A percentile compares a stretch with the other conserved stretches of the same genome.
phyloP scores from a whole-genome alignment of 2,797 vertebrate species.

The Zalophus californianus region DNA sequence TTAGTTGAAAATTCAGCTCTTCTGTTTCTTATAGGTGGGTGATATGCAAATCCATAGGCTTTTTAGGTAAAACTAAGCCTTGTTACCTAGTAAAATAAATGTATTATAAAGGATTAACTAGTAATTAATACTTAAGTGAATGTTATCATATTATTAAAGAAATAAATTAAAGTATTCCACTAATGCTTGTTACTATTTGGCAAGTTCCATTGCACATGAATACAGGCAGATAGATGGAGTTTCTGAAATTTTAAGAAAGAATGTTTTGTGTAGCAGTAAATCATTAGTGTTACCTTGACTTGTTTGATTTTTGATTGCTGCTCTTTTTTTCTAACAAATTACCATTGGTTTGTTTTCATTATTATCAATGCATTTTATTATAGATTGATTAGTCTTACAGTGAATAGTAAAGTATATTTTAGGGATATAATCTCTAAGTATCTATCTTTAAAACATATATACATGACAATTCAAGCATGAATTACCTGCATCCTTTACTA shows the following conservation, averaged over 20 bases:
- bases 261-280: neutral
- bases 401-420: neutral
- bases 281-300: neutral
- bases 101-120: neutral
- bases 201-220: neutral
- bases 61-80: neutral
- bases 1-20: slow-evolving; percentile 3
- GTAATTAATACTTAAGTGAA: neutral
- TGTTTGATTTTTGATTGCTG: neutral
- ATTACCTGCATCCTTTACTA: neutral
- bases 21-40: neutral
- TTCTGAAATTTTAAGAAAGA: neutral
- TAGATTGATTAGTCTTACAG: neutral
- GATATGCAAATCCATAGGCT: neutral
- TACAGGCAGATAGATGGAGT: neutral
- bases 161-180: neutral
- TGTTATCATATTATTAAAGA: neutral
- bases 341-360: neutral
- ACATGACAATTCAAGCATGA: neutral
- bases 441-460: neutral
- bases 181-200: neutral
- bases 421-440: neutral
- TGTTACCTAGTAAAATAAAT: neutral
- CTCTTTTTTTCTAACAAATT: neutral
- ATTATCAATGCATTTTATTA: neutral